Percentiles rank a stretch among this genome's conserved stretches.
Evolutionary conservation across 2,797 vertebrate genomes (phyloP).

Genomic region (Vireo griseus): DNA sequence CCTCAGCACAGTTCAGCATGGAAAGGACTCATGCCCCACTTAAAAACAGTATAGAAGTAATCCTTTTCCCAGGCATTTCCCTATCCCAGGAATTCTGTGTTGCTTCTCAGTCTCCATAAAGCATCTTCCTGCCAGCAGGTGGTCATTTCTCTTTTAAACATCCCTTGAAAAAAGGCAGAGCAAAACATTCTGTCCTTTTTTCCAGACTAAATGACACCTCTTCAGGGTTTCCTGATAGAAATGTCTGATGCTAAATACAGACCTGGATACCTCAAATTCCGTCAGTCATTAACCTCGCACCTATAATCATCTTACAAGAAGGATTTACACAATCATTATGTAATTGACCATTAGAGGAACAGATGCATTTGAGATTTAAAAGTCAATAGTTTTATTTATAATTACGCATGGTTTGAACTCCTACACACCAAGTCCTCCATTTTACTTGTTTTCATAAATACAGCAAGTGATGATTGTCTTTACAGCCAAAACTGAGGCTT

Average conservation of each 20-base stretch:
- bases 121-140: neutral
- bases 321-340: conserved; percentile 62
- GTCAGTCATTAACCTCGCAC: conserved; percentile 63
- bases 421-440: neutral
- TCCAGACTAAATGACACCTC: neutral
- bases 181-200: neutral
- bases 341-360: conserved; percentile 66
- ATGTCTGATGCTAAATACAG: conserved; percentile 28
- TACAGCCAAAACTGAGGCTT: neutral
- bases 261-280: conserved; percentile 34
- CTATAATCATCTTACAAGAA: conserved; percentile 67
- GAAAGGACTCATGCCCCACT: neutral
- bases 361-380: conserved; percentile 43
- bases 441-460: neutral
- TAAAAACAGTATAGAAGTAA: neutral
- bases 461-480: neutral
- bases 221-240: neutral
- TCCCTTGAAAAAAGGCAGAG: neutral
- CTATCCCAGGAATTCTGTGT: neutral
- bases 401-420: neutral
- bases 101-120: neutral
- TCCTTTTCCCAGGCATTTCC: neutral
- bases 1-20: neutral
- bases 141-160: neutral
- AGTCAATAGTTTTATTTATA: conserved; percentile 40